A percentile compares a stretch with the other conserved stretches of the same genome.
phyloP scores from a whole-genome alignment of 2,888 invertebrate genomes.

The Synanthedon myopaeformis region DNA sequence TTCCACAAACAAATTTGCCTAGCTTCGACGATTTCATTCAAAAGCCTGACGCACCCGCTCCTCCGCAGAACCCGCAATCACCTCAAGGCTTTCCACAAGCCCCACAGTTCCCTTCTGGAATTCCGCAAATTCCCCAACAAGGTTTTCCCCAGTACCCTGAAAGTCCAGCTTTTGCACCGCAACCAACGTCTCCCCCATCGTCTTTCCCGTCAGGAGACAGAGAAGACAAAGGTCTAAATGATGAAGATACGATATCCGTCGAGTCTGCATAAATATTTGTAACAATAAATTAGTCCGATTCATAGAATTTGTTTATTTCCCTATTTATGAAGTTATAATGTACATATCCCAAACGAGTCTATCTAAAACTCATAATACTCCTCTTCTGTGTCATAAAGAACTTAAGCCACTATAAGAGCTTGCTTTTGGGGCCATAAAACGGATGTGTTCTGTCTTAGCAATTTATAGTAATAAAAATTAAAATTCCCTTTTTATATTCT shows the following conservation, averaged over 20 bases:
- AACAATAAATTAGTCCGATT: neutral
- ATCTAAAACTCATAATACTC: too few relatives aligned
- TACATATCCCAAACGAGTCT: too few relatives aligned
- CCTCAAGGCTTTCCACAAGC: conserved; percentile 20
- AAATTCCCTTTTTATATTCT: too few relatives aligned
- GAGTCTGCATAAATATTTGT: conserved; percentile 39
- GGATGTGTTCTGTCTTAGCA: too few relatives aligned
- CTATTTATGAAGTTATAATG: neutral
- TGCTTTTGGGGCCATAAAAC: too few relatives aligned
- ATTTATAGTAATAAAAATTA: too few relatives aligned
- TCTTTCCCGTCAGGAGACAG: conserved; percentile 29
- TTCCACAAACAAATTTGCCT: conserved; percentile 19
- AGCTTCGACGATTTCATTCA: conserved; percentile 9
- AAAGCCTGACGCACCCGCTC: conserved; percentile 1
- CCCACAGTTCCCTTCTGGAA: conserved; percentile 6
- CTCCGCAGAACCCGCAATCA: conserved; percentile 5
- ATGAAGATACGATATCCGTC: conserved; percentile 58
- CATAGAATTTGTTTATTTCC: neutral
- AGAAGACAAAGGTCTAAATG: conserved; percentile 39
- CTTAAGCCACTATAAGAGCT: too few relatives aligned
- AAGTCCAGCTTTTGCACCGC: conserved; percentile 17
- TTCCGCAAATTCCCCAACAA: neutral
- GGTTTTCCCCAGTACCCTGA: conserved; percentile 19
- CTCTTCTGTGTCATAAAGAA: too few relatives aligned
- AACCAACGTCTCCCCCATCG: conserved; percentile 26